These are phyloP conservation scores for Anser brachyrhynchus DNA, from an alignment of 2,113 vertebrate species.

Conservation along the genomic window DNA sequence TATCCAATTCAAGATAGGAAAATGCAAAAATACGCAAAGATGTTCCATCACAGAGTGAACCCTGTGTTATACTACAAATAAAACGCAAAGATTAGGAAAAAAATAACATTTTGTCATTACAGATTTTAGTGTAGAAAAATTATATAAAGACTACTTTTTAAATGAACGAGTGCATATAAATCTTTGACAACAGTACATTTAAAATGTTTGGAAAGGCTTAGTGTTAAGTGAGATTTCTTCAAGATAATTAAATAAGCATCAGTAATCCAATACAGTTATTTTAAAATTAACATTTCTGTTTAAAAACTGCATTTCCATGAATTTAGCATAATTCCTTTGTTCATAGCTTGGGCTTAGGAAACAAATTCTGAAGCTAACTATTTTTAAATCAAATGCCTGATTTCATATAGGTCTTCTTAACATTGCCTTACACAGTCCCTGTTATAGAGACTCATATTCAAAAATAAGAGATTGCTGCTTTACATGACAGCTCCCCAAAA, in stretches of 20 bases:
- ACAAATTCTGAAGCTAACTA: background rate
- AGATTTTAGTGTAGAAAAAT: slow-evolving; percentile 1
- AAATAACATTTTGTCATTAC: slow-evolving; percentile 12
- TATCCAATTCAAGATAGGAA: background rate
- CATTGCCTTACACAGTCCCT: background rate
- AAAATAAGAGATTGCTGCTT: background rate
- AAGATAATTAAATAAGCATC: slow-evolving; percentile 20
- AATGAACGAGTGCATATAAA: background rate
- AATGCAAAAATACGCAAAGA: background rate
- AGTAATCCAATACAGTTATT: background rate
- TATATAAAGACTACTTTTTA: background rate
- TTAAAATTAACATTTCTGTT: slow-evolving; percentile 3
- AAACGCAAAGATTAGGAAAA: background rate
- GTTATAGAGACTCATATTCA: background rate
- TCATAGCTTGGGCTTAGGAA: background rate
- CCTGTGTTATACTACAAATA: background rate
- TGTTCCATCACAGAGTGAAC: slow-evolving; percentile 11
- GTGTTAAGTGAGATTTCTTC: background rate
- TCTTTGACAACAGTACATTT: background rate
- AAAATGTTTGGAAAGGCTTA: background rate
- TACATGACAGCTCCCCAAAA: background rate
- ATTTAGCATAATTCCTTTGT: background rate
- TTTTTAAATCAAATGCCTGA: background rate
- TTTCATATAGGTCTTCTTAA: background rate
- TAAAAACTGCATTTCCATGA: slow-evolving; percentile 21